Percentiles rank a stretch among this genome's conserved stretches.
Conservation (phyloP, 1,140 invertebrate genomes). For the Cydia pomonella region DNA sequence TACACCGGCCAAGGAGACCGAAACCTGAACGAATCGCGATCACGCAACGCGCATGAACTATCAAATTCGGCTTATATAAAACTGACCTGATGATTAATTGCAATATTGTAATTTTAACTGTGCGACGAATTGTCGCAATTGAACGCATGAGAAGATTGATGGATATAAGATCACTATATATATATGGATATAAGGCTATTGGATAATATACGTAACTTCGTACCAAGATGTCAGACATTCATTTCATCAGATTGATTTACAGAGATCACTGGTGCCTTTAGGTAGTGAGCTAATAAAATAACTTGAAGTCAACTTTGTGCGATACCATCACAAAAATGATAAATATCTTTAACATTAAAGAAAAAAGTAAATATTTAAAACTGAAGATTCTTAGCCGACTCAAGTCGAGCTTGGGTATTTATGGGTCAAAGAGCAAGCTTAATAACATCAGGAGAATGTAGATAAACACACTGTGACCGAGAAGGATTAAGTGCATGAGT, state of each 20-base stretch:
- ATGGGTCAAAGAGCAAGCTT: no score
- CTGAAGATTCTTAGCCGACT: no score
- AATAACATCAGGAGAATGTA: no score
- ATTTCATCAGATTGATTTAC: neutral
- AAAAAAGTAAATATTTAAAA: no score
- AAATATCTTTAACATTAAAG: no score
- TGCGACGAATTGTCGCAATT: neutral
- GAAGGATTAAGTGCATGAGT: no score
- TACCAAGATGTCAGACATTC: neutral
- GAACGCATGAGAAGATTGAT: conserved; percentile 10
- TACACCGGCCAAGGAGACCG: conserved; percentile 42
- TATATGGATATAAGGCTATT: neutral
- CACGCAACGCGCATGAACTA: conserved; percentile 40
- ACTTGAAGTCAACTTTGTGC: neutral
- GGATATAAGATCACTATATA: neutral
- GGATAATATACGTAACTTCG: neutral
- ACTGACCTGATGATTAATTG: conserved; percentile 32
- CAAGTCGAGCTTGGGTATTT: no score
- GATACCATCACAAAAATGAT: no score
- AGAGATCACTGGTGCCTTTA: neutral
- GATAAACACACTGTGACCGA: no score
- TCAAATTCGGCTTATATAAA: conserved; percentile 31
- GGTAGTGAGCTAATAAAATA: neutral
- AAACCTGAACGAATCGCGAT: conserved; percentile 37
- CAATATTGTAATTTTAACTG: conserved; percentile 27